These are phyloP conservation scores for Aplysina aerophoba DNA, from an alignment of 37 sponge, comb jelly and placozoan species.

Conservation along the genomic window DNA sequence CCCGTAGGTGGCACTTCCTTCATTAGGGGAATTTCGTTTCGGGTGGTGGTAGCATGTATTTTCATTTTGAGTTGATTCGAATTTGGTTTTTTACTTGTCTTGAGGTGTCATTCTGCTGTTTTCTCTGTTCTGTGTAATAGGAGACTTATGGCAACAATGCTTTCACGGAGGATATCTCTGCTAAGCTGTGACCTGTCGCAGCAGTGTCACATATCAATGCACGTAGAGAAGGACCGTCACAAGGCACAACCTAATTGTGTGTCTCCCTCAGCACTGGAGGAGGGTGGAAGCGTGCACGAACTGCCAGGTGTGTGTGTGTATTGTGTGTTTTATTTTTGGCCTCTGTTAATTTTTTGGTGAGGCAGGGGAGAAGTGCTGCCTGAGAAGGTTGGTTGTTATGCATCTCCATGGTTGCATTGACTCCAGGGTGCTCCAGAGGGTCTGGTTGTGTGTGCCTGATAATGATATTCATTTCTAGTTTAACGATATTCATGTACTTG, in stretches of 20 bases:
- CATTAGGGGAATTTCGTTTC: too few species aligned
- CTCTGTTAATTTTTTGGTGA: too few species aligned
- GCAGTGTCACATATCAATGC: background rate
- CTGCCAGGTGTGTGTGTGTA: conserved; percentile 26
- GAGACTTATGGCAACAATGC: conserved; percentile 7
- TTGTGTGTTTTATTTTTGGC: too few species aligned
- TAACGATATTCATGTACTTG: background rate
- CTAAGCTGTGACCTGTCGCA: background rate
- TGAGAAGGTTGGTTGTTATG: background rate
- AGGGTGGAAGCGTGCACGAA: background rate
- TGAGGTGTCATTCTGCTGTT: background rate
- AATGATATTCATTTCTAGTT: conserved; percentile 1
- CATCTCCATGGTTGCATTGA: too few species aligned
- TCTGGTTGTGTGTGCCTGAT: background rate
- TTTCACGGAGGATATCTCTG: background rate
- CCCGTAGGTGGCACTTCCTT: too few species aligned
- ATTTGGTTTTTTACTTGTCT: background rate
- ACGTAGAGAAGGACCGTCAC: background rate
- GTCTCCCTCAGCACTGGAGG: background rate
- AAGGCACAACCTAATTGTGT: background rate
- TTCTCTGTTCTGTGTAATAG: too few species aligned
- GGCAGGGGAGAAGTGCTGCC: background rate
- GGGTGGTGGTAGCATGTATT: too few species aligned
- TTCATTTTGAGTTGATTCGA: background rate
- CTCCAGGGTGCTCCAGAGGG: too few species aligned